Percentiles rank a stretch among this genome's conserved stretches.
Conservation (phyloP, 2,797 vertebrate species). For the Crax fasciolata region DNA sequence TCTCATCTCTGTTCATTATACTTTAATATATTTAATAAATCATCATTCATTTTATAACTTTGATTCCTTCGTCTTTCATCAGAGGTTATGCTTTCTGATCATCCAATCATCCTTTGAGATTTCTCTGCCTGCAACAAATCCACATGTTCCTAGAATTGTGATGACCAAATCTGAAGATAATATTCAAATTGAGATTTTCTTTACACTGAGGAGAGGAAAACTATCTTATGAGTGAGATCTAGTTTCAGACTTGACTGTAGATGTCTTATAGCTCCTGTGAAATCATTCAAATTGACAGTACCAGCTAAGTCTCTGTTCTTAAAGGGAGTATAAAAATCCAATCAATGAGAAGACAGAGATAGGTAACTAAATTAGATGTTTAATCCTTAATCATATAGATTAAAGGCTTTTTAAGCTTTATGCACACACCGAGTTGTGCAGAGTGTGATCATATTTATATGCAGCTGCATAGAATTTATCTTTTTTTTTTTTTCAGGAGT, state of each 20-base stretch:
- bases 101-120: background rate
- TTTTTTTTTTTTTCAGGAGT: background rate
- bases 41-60: background rate
- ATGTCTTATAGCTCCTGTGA: background rate
- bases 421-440: background rate
- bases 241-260: background rate
- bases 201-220: background rate
- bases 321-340: background rate
- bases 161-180: background rate
- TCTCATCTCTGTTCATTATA: background rate
- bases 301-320: background rate
- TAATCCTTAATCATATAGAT: background rate
- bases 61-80: background rate
- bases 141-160: background rate
- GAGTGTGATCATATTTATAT: background rate
- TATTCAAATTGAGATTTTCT: background rate
- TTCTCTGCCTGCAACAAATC: background rate
- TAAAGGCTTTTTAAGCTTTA: background rate
- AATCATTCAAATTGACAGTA: background rate
- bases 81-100: background rate
- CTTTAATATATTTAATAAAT: background rate
- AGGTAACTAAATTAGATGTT: background rate
- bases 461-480: background rate
- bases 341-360: background rate
- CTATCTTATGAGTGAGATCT: background rate